Percentiles rank a stretch among this genome's conserved stretches.
Conservation (phyloP, 2,113 vertebrate genomes). For the Rhabdomys dilectus region DNA sequence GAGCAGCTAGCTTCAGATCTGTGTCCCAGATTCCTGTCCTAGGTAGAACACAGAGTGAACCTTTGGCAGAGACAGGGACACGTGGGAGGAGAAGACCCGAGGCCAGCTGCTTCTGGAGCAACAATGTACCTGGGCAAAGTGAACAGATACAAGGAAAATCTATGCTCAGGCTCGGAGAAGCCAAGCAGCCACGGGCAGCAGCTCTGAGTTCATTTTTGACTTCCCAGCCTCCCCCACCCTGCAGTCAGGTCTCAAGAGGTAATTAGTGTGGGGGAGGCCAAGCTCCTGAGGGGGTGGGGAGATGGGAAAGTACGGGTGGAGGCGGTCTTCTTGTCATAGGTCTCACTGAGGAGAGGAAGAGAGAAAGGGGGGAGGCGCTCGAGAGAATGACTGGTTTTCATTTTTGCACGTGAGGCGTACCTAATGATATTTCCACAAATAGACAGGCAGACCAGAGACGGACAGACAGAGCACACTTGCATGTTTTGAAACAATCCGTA, state of each 20-base stretch:
- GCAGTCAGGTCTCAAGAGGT: conserved; percentile 71
- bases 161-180: background rate
- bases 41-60: conserved; percentile 52
- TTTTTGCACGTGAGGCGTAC: conserved; percentile 64
- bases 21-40: conserved; percentile 68
- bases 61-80: conserved; percentile 57
- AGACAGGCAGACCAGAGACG: conserved; percentile 76
- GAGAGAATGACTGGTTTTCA: background rate
- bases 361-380: background rate
- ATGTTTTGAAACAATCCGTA: conserved; percentile 83
- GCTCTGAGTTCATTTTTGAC: conserved; percentile 24
- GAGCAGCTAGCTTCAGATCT: background rate
- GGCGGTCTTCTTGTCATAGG: conserved; percentile 75
- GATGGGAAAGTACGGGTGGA: conserved; percentile 68
- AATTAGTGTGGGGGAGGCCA: conserved; percentile 72
- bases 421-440: conserved; percentile 74
- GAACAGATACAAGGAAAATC: background rate
- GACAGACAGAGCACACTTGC: conserved; percentile 76
- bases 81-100: conserved; percentile 50
- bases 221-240: conserved; percentile 59
- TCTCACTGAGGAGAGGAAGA: conserved; percentile 15
- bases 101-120: background rate
- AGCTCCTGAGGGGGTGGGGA: conserved; percentile 71
- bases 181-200: background rate
- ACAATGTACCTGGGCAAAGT: background rate